Conservation (phyloP, 30 jellyfish, hydroid and myxozoan species). For the Turritopsis rubra region DNA sequence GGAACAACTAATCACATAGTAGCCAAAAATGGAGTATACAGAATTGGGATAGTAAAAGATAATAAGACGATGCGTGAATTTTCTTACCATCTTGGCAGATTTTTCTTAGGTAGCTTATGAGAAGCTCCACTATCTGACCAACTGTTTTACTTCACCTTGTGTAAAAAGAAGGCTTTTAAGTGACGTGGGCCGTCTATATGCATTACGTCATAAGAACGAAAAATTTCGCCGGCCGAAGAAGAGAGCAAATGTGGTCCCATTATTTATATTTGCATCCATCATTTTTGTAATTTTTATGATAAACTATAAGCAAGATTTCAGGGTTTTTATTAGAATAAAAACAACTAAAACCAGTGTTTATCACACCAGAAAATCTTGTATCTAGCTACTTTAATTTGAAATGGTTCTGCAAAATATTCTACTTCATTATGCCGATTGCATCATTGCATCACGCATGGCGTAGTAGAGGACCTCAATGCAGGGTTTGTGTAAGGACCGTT, state of each 20-base stretch:
- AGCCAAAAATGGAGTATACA: background rate
- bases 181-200: constrained; percentile 14
- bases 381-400: background rate
- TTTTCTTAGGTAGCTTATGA: constrained; percentile 7
- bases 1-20: background rate
- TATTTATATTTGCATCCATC: background rate
- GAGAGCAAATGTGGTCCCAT: background rate
- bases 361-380: too few species aligned
- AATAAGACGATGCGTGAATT: constrained; percentile 2
- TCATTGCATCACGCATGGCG: background rate
- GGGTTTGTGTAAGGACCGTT: too few species aligned
- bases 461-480: background rate
- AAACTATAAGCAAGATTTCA: background rate
- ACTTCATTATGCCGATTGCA: background rate
- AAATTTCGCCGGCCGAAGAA: background rate
- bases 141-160: background rate
- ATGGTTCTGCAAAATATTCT: background rate
- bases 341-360: too few species aligned
- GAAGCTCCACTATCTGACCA: constrained; percentile 7
- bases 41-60: background rate
- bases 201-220: background rate
- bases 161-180: constrained; percentile 5
- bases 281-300: too few species aligned
- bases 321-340: too few species aligned
- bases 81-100: constrained; percentile 27